Percentiles rank a stretch among this genome's conserved stretches.
Conservation (phyloP, 2,888 invertebrate genomes). For the Polymixis lichenea region DNA sequence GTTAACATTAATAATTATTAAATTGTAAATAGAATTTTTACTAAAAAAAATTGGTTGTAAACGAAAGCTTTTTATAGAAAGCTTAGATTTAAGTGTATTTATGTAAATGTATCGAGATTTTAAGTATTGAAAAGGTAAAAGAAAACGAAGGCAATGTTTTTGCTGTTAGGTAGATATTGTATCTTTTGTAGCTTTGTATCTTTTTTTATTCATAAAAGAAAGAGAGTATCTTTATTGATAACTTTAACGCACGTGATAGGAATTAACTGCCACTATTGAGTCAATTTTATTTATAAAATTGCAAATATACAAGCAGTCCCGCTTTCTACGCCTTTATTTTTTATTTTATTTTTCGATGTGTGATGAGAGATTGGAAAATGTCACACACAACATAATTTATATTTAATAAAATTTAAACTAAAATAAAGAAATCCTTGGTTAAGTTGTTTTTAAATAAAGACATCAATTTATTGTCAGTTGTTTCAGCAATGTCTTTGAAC, state of each 20-base stretch:
- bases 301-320: neutral
- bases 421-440: neutral
- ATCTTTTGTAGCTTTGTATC: conserved; percentile 52
- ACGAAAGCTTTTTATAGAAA: conserved; percentile 59
- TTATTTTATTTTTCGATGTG: neutral
- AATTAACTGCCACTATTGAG: conserved; percentile 49
- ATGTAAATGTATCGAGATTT: conserved; percentile 41
- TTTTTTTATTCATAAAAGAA: conserved; percentile 29
- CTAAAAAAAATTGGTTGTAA: conserved; percentile 61
- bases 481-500: neutral
- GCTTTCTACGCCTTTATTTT: neutral
- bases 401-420: neutral
- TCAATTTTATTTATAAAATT: conserved; percentile 33
- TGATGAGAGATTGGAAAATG: too few species aligned
- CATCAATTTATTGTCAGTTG: too few species aligned
- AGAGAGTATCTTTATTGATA: conserved; percentile 21
- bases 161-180: conserved; percentile 37
- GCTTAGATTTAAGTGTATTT: conserved; percentile 45
- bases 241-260: conserved; percentile 46
- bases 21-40: conserved; percentile 57
- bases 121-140: neutral
- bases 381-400: neutral
- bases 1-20: conserved; percentile 71
- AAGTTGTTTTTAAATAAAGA: too few species aligned
- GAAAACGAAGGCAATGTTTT: conserved; percentile 26